Base-by-base conservation (phyloP, 2,797 vertebrate genomes). In the Atherinosoma microstoma region DNA sequence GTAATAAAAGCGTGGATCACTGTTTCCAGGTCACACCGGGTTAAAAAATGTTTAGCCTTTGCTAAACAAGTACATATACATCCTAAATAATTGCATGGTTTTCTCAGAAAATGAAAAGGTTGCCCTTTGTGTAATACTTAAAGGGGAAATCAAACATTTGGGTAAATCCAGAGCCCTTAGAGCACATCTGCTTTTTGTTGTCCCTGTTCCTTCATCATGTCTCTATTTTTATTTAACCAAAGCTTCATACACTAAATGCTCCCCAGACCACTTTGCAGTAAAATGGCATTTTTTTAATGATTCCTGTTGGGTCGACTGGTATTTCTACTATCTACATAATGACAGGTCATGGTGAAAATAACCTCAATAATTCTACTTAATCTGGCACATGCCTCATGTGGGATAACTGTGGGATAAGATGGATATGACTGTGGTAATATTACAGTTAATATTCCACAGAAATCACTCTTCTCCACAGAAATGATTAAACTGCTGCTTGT, bases 151-250 rank as follows among this genome's bases (percentile, higher is more conserved):
- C 3, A 24, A 60, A 11, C 4, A 34, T 34, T 6, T n/a, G 2
- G 8, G 45, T 35, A 29, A 59, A 82, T 73, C 42, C 70, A 40
- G 10, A 5, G n/a, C 78, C 42, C 58, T 83, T 29, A 63, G 40
- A 79, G 35, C 68, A 84, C 86, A 87, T 89, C 86, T 90, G 81
- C 74, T 84, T 75, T 58, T 47, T 64, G 69, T 84, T 76, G 67
- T 66, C 35, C 59, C 38, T 66, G 56, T 78, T 70, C n/a, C 40
- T 84, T 79, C 47, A 13, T 67, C 47, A 34, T 15, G 29, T 70
- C 53, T 61, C 32, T 62, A 60, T 32, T 47, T 42, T 49, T 27
- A 53, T 81, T 81, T 71, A 42, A 80, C 47, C 34, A 30, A 20
- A 69, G 60, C 60, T 35, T 54, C 54, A 51, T 58, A 32, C 3